Percentiles rank a stretch among this genome's conserved stretches.
Conservation (phyloP, 2,888 invertebrate species). For the Aspidapion aeneum region DNA sequence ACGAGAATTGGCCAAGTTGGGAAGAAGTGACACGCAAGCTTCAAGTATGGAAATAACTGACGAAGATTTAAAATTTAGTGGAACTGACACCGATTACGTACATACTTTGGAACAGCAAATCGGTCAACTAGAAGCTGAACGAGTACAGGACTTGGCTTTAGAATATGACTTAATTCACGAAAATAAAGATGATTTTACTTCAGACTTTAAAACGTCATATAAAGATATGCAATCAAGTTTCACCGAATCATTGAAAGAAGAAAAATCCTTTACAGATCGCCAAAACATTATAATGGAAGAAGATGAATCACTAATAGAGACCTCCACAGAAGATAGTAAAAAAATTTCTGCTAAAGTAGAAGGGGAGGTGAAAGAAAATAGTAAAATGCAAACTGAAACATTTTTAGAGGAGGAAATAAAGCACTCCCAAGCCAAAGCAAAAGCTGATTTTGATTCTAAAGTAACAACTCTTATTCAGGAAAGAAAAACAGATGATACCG, state of each 20-base stretch:
- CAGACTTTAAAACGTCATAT: slow-evolving; percentile 35
- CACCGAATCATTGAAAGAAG: slow-evolving; percentile 36
- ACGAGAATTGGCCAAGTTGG: slow-evolving; percentile 45
- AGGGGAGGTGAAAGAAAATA: slow-evolving; percentile 21
- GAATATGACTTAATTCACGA: slow-evolving; percentile 34
- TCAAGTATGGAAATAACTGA: slow-evolving; percentile 57
- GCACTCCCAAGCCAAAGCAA: slow-evolving; percentile 7
- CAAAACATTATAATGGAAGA: slow-evolving; percentile 38
- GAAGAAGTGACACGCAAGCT: slow-evolving; percentile 50
- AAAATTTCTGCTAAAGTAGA: slow-evolving; percentile 32
- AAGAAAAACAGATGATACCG: slow-evolving; percentile 16
- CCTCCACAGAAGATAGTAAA: slow-evolving; percentile 29
- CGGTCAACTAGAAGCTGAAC: slow-evolving; percentile 48
- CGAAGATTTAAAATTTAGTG: slow-evolving; percentile 69
- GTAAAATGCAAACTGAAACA: slow-evolving; percentile 8
- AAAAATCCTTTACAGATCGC: slow-evolving; percentile 32
- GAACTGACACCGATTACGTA: slow-evolving; percentile 63
- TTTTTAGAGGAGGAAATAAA: slow-evolving; percentile 6
- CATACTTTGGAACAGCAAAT: slow-evolving; percentile 46
- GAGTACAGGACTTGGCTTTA: slow-evolving; percentile 47
- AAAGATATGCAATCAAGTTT: slow-evolving; percentile 35
- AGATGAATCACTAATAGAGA: slow-evolving; percentile 38
- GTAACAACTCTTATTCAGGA: slow-evolving; percentile 16
- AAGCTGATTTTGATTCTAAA: slow-evolving; percentile 15
- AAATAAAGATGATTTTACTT: slow-evolving; percentile 33